A percentile compares a stretch with the other conserved stretches of the same genome.
phyloP scores from a whole-genome alignment of 2,888 invertebrate species.

The Ormyrus pomaceus region DNA sequence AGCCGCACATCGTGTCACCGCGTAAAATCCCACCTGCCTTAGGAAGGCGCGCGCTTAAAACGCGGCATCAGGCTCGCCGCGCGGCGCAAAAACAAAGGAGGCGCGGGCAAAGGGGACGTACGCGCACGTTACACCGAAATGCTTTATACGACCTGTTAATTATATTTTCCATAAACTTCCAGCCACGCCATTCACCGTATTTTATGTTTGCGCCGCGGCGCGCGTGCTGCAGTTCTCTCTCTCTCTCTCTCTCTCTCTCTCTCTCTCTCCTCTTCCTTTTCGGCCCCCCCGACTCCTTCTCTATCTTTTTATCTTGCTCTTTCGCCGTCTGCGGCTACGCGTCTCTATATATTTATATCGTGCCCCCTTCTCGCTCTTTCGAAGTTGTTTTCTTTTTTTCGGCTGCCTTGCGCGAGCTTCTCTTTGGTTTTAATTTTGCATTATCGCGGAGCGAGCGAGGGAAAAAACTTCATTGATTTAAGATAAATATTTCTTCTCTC shows the following conservation, averaged over 20 bases:
- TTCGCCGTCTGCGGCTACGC: not conserved
- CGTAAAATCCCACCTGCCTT: too few species aligned
- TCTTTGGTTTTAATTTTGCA: too few species aligned
- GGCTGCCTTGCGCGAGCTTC: too few species aligned
- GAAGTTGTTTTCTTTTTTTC: not conserved
- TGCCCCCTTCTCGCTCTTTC: not conserved
- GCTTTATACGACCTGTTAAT: constrained; percentile 67
- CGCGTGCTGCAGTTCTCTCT: constrained; percentile 23
- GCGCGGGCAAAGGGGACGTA: not conserved
- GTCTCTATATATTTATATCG: not conserved
- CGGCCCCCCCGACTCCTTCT: not conserved
- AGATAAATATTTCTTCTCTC: too few species aligned
- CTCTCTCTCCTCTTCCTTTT: constrained; percentile 2
- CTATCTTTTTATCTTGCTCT: constrained; percentile 4
- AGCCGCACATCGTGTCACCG: too few species aligned
- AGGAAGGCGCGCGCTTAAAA: too few species aligned
- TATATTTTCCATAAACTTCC: constrained; percentile 69
- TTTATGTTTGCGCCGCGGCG: constrained; percentile 62
- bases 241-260: not conserved
- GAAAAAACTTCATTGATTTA: too few species aligned
- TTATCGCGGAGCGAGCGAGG: too few species aligned
- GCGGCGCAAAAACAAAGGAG: not conserved
- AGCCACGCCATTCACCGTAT: constrained; percentile 61
- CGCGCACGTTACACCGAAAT: constrained; percentile 32
- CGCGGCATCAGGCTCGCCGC: too few species aligned